Percentiles rank a stretch among this genome's conserved stretches.
Conservation (phyloP, 1,140 invertebrate species). For the Pseudomyrmex gracilis region DNA sequence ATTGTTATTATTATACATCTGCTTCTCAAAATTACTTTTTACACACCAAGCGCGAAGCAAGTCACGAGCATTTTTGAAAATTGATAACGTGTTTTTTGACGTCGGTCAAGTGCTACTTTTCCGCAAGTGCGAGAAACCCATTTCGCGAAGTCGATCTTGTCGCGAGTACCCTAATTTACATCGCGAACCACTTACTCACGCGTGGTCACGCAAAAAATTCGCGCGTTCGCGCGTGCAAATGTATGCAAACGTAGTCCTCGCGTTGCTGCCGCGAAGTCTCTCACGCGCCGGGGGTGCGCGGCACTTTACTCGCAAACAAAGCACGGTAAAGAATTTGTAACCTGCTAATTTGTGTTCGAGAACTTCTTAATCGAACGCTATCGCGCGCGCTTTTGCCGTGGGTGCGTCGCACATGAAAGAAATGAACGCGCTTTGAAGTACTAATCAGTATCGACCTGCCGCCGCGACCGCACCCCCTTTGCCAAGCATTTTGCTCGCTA, state of each 20-base stretch:
- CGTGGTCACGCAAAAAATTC: conserved; percentile 57
- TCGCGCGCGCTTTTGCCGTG: conserved; percentile 71
- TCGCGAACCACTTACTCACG: conserved; percentile 70
- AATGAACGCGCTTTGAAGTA: conserved; percentile 80
- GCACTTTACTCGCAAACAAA: conserved; percentile 77
- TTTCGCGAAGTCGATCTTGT: conserved; percentile 64
- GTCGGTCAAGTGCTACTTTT: background rate
- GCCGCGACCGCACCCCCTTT: conserved; percentile 66
- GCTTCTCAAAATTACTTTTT: background rate
- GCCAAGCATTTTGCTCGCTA: background rate
- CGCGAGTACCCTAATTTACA: conserved; percentile 76
- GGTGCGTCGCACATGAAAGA: conserved; percentile 58
- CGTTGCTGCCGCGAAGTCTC: conserved; percentile 44
- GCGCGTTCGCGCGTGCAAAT: conserved; percentile 5
- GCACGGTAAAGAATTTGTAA: conserved; percentile 78
- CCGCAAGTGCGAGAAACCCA: background rate
- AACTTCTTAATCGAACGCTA: conserved; percentile 77
- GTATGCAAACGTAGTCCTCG: conserved; percentile 35
- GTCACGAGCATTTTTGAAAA: background rate
- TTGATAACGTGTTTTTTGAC: background rate
- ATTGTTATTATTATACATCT: background rate
- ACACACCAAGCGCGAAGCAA: background rate
- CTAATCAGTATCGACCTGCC: conserved; percentile 83
- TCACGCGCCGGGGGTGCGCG: conserved; percentile 40
- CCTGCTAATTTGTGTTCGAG: conserved; percentile 81